Percentiles rank a stretch among this genome's conserved stretches.
These are phyloP conservation scores for Chlorospingus semifuscus DNA, from an alignment of 2,797 vertebrate genomes.

Conservation along the genomic window DNA sequence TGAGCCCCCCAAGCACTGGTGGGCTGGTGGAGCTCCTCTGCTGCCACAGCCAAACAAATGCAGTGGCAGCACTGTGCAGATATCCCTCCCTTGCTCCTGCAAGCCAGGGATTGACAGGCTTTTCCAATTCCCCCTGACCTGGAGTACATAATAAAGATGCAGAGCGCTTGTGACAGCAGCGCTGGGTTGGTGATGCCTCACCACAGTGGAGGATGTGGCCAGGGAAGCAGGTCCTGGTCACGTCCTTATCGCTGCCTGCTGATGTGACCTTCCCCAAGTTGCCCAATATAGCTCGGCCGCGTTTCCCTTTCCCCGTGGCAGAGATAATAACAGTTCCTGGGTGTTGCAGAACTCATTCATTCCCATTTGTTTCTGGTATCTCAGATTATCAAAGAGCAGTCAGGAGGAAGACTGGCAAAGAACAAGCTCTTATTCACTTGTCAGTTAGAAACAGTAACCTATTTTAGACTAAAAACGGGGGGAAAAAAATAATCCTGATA, in stretches of 20 bases:
- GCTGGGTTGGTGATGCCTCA: accelerated
- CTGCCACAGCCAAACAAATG: background rate
- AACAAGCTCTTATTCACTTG: constrained; percentile 28
- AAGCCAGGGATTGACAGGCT: background rate
- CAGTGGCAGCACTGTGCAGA: background rate
- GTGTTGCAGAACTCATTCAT: constrained; percentile 41
- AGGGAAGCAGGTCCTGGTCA: background rate
- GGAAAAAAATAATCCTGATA: background rate
- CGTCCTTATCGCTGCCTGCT: background rate
- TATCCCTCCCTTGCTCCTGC: background rate
- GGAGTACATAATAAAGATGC: background rate
- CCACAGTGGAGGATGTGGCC: background rate
- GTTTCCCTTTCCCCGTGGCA: background rate
- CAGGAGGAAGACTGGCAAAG: constrained; percentile 35
- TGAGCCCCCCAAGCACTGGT: accelerated
- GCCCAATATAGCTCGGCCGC: background rate
- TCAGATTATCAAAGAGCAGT: constrained; percentile 35
- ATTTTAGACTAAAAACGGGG: background rate
- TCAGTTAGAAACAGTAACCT: constrained; percentile 32
- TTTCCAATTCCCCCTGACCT: background rate
- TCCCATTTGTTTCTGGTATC: constrained; percentile 34
- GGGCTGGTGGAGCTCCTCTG: background rate
- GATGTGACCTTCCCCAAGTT: constrained; percentile 1
- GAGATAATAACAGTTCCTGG: background rate
- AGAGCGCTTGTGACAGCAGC: background rate